A percentile compares a stretch with the other conserved stretches of the same genome.
These are phyloP conservation scores for Apamea sordens DNA, from an alignment of 2,888 invertebrate species.

Conservation along the genomic window DNA sequence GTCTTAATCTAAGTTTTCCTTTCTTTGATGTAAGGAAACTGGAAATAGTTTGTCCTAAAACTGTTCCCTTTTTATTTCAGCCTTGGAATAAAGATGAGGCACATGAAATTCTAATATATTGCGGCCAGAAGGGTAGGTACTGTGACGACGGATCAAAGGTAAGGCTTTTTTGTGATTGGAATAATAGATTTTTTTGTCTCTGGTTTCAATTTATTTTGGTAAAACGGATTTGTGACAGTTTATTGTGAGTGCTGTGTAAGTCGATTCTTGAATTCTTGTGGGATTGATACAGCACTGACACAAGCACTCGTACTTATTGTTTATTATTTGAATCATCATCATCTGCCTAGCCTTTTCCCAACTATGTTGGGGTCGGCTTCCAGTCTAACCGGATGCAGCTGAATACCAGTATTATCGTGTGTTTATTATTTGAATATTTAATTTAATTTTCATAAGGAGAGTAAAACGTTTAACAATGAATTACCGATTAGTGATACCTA, in stretches of 20 bases:
- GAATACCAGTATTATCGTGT: too few relatives aligned
- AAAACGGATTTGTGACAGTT: slow-evolving; percentile 12
- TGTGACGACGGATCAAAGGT: slow-evolving; percentile 20
- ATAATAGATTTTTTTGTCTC: slow-evolving; percentile 35
- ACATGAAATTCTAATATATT: slow-evolving; percentile 54
- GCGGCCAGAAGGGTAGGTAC: slow-evolving; percentile 13
- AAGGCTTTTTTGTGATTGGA: slow-evolving; percentile 42
- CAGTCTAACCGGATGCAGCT: too few relatives aligned
- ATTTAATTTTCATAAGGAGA: not conserved
- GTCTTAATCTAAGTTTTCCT: slow-evolving; percentile 11
- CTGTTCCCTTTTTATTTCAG: slow-evolving; percentile 11
- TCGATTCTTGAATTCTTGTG: not conserved
- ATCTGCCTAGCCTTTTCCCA: too few relatives aligned
- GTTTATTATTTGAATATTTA: not conserved
- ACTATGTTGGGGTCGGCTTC: too few relatives aligned
- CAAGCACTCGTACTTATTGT: not conserved
- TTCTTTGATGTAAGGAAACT: slow-evolving; percentile 17
- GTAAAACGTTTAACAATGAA: too few relatives aligned
- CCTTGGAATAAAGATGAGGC: slow-evolving; percentile 36
- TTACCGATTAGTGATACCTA: not conserved
- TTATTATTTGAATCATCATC: not conserved
- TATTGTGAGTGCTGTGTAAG: not conserved
- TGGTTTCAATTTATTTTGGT: not conserved
- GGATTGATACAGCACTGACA: not conserved
- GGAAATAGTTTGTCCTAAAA: slow-evolving; percentile 25